A percentile compares a stretch with the other conserved stretches of the same genome.
These are phyloP conservation scores for Crossoptilon crossoptilon DNA, from an alignment of 2,797 vertebrate genomes.

Conservation along the genomic window DNA sequence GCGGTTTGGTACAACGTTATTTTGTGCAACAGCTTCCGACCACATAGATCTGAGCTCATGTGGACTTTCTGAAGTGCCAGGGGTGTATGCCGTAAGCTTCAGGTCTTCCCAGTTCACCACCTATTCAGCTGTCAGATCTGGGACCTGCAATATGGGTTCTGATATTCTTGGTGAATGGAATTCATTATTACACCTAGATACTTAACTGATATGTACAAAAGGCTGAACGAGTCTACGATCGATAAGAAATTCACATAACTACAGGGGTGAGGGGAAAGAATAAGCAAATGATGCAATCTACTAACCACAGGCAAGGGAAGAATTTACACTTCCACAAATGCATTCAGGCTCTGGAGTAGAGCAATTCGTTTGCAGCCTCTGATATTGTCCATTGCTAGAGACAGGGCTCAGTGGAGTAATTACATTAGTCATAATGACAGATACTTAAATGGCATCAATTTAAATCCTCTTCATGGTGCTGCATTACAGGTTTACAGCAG, in stretches of 20 bases:
- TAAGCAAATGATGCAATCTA: background rate
- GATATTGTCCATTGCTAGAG: background rate
- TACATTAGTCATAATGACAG: background rate
- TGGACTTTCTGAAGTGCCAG: background rate
- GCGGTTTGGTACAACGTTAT: background rate
- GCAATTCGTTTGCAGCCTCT: background rate
- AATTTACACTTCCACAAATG: background rate
- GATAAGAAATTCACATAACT: background rate
- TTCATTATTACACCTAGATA: background rate
- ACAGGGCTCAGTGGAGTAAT: background rate
- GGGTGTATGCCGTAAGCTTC: background rate
- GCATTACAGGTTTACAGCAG: constrained; percentile 51
- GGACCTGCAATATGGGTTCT: background rate
- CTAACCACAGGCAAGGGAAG: background rate
- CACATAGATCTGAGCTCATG: background rate
- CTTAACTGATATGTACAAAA: background rate
- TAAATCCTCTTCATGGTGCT: constrained; percentile 37
- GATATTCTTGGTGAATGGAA: background rate
- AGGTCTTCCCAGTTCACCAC: background rate
- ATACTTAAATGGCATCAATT: constrained; percentile 1
- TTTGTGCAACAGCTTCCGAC: background rate
- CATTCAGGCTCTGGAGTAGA: background rate
- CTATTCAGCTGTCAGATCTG: background rate
- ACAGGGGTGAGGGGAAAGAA: background rate
- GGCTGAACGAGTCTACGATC: background rate